Base-by-base conservation (phyloP, 2,113 vertebrate species). In the Emberiza fucata region DNA sequence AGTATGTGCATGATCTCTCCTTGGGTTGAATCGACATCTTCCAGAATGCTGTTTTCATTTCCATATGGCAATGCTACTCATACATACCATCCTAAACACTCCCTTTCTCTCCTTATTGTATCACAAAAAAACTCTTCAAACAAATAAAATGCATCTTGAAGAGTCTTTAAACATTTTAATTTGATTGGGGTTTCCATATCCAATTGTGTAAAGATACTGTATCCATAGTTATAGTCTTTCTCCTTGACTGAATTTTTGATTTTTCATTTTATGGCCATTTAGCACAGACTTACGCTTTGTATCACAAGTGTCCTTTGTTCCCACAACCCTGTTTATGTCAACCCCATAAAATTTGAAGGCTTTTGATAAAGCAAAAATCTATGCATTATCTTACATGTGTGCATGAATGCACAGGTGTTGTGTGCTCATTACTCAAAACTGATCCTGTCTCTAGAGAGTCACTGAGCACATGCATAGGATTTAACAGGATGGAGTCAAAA, bases 391-490 rank as follows among this genome's bases (percentile, higher is more conserved):
- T 78, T 78, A 65, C 22, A 44, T 11, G 3, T 11, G 15, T 82
- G 44, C 31, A 7, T 61, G 53, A 90, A n/a, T 35, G 42, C 16
- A 9, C 15, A 68, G 16, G 13, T 53, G n/a, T 60, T 51, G 28
- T n/a, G 40, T 14, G 14, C 14, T 88, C 8, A 13, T 60, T 40
- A 45, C 66, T 72, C 47, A 40, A 60, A 65, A 80, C 8, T 12
- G 24, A 66, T 63, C 40, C 44, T 24, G 0, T 22, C 27, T 63
- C 20, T 44, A 44, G 3, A 42, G 3, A 66, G 40, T 65, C 45
- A 78, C 20, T 15, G 48, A 61, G 17, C 24, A 47, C 0, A 0
- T 33, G 28, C 1, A 0, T 72, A n/a, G 65, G 28, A 54, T 71
- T 56, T 69, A 71, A 61, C 25, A 23, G 13, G 17, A 31, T 42